A percentile compares a stretch with the other conserved stretches of the same genome.
phyloP scores from a whole-genome alignment of 2,797 vertebrate species.

The Etheostoma nigrum region DNA sequence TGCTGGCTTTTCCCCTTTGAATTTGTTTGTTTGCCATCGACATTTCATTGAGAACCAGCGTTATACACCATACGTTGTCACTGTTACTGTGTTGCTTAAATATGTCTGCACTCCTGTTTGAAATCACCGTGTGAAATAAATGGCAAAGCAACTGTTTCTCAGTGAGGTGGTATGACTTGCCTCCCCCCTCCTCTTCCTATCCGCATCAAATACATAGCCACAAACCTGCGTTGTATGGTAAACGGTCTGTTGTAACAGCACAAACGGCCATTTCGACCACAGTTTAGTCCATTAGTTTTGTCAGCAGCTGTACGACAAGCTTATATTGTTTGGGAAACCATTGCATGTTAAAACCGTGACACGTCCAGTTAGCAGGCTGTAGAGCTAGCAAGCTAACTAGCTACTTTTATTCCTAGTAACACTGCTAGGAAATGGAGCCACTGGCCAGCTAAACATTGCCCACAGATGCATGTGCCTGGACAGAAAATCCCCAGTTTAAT shows the following conservation, averaged over 20 bases:
- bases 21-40: conserved; percentile 30
- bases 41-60: conserved; percentile 39
- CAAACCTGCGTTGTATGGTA: conserved; percentile 57
- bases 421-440: conserved; percentile 77
- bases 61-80: neutral
- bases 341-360: conserved; percentile 88
- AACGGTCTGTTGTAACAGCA: conserved; percentile 35
- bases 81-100: conserved; percentile 14
- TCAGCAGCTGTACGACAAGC: conserved; percentile 66
- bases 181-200: conserved; percentile 56
- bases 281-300: conserved; percentile 35
- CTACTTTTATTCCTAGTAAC: conserved; percentile 84
- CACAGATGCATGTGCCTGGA: conserved; percentile 68
- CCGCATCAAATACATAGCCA: conserved; percentile 68
- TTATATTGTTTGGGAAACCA: conserved; percentile 83
- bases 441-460: conserved; percentile 58
- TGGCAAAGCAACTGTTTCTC: conserved; percentile 85
- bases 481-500: conserved; percentile 81
- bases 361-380: conserved; percentile 86
- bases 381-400: conserved; percentile 86
- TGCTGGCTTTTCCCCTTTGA: conserved; percentile 46
- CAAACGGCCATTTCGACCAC: conserved; percentile 14
- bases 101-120: conserved; percentile 68
- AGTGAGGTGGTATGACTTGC: conserved; percentile 73
- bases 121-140: conserved; percentile 86